Conservation (phyloP, 2,888 invertebrate species). For the Chydorus sphaericus region DNA sequence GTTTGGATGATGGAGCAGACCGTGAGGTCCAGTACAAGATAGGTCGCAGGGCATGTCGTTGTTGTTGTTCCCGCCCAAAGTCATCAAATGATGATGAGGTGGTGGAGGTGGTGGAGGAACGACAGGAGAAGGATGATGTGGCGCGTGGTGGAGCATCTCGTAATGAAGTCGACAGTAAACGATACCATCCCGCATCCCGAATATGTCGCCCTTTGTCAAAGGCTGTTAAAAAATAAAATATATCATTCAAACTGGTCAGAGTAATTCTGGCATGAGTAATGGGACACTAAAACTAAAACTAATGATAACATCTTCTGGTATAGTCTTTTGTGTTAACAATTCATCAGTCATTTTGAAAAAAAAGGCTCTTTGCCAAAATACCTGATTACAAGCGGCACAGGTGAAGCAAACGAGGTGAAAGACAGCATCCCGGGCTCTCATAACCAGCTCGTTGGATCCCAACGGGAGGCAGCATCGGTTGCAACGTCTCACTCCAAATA, state of each 20-base stretch:
- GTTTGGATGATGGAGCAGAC: neutral
- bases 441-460: slow-evolving; percentile 73
- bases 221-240: slow-evolving; percentile 2
- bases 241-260: neutral
- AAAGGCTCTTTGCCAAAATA: slow-evolving; percentile 30
- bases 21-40: slow-evolving; percentile 4
- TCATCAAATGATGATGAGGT: neutral
- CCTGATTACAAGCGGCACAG: slow-evolving; percentile 66
- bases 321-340: neutral
- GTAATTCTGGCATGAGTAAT: neutral
- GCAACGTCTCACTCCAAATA: slow-evolving; percentile 73
- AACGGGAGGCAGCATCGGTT: slow-evolving; percentile 72
- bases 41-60: neutral
- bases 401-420: slow-evolving; percentile 84
- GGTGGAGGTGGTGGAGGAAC: neutral
- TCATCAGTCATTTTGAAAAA: neutral
- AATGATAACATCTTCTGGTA: neutral
- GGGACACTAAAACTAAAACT: too few species aligned
- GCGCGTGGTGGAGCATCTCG: slow-evolving; percentile 37
- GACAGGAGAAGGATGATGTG: slow-evolving; percentile 8
- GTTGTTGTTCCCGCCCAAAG: neutral
- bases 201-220: slow-evolving; percentile 53
- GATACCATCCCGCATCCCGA: slow-evolving; percentile 69
- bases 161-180: slow-evolving; percentile 54
- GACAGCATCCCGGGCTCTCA: slow-evolving; percentile 72